Base-by-base conservation (phyloP, 2,888 invertebrate species). In the Athetis lepigone region DNA sequence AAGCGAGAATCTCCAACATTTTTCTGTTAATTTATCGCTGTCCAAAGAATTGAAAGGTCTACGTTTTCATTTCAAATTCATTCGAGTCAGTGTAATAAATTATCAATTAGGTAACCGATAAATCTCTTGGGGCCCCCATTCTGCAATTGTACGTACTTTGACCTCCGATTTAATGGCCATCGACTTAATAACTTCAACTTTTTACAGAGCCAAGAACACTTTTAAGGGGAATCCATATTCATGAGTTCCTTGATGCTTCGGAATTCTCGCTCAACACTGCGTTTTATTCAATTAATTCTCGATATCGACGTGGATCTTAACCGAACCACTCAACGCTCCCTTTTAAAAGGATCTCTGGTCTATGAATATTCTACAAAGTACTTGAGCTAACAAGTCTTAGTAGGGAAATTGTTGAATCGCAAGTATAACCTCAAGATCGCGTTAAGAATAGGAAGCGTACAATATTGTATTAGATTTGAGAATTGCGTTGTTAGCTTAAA, bases 261-360 rank as follows among this genome's bases (percentile, higher is more conserved):
- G 79, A 72, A 68, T 71, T 72, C 82, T 83, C 85, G 84, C 83
- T 85, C 85, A 86, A 85, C 85, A 84, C 84, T 85, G 88, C 85
- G 85, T 90, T 93, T 92, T 90, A 92, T 94, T 92, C 92, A 93
- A 94, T 94, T 94, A 94, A 91, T 90, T 87, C 84, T 77, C 83
- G 87, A 91, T 92, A 93, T 88, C 86, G 83, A 63, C 61, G 71
- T 60, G 57, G 81, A 86, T 84, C 85, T 84, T 77, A 81, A 82
- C 79, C 55, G 67, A 76, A 78, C 80, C 80, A 80, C 83, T 80
- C 73, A 74, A 57, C 60, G 65, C 67, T 74, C 75, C 76, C 76
- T 77, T 81, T 81, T 83, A 80, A 83, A 84, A 83, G 80, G 79
- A 82, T 70, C 70, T 66, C 56, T 64, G 62, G 50, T 80, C 85